Evolutionary conservation across 1,140 invertebrate species (phyloP), one percentile per base, ranked within the genome.

Genomic region (Neoseiulus cucumeris): DNA sequence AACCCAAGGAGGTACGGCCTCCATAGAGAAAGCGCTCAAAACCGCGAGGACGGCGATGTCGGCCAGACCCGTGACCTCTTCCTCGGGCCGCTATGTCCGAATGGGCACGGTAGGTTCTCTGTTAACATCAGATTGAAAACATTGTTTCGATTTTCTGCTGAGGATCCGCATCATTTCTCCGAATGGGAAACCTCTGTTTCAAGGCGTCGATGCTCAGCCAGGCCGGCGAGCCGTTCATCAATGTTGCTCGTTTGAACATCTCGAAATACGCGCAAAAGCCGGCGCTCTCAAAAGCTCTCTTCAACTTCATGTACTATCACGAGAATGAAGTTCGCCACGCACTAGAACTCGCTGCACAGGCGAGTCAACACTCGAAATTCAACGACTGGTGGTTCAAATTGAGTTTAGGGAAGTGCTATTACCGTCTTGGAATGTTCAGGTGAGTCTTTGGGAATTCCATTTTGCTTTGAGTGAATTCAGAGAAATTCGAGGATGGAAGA

Each of bases 301-400:
- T 96, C 77, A 87, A 94, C 74, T 96, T 94, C 74, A 84, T 96
- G 41, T 94, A 86, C 73, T 91, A 92, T 76, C 87, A 92, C 73
- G 90, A 94, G 73, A 87, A 90, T 72, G 89, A 94, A 76, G 68
- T 70, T 68, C 69, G 71, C 12, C 65, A 81, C 85, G 87, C 89
- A 29, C 78, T 92, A 74, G 87, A 94, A 75, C 78, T 95, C 64
- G 90, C 90, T 14, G 84, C 89, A 12, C 82, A 87, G 77, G 87
- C 86, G 0, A 87, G 85, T 47, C 75, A 77, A 72, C 71, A 75
- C 0, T 73, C 71, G 68, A 73, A 86, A 64, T 87, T 82, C 70
- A 81, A 85, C 70, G 91, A 96, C 72, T 97, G 93, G 92, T 99
- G 91, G 89, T 98, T 95, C 95, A 91, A 95, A 75, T 82, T 91